phyloP scores from a whole-genome alignment of 92 coral and sea anemone genomes.

The Actinostola sp. region DNA sequence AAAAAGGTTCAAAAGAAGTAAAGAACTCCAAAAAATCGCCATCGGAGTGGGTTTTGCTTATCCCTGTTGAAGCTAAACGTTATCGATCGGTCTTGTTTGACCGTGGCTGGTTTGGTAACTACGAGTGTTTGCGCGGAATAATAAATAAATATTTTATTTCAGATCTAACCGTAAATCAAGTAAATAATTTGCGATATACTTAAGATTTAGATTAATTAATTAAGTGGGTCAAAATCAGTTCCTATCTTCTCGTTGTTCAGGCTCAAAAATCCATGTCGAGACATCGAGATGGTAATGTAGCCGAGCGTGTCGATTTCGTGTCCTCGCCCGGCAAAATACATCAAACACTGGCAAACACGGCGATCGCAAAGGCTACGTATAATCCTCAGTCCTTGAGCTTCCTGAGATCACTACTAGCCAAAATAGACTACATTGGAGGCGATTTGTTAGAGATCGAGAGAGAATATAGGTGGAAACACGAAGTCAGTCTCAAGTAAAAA shows the following conservation, averaged over 20 bases:
- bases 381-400: not conserved
- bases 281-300: not conserved
- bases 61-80: not conserved
- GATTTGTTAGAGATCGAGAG: not conserved
- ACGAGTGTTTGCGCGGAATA: constrained; percentile 28
- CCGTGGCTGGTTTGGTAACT: constrained; percentile 28
- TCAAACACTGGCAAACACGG: constrained; percentile 7
- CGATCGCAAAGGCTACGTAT: constrained; percentile 9
- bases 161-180: not conserved
- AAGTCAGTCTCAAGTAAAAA: constrained; percentile 14
- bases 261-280: not conserved
- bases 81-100: constrained; percentile 1
- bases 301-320: constrained; percentile 33
- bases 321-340: constrained; percentile 19
- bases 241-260: not conserved
- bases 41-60: not conserved
- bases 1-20: not conserved
- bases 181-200: not conserved
- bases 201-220: constrained; percentile 17
- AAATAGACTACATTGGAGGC: not conserved
- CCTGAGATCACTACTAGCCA: constrained; percentile 1
- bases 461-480: not conserved
- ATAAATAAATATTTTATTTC: constrained; percentile 28
- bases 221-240: constrained; percentile 20
- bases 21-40: not conserved